Evolutionary conservation across 2,113 vertebrate genomes (phyloP).

Genomic region (Speoplatyrhinus poulsoni): DNA sequence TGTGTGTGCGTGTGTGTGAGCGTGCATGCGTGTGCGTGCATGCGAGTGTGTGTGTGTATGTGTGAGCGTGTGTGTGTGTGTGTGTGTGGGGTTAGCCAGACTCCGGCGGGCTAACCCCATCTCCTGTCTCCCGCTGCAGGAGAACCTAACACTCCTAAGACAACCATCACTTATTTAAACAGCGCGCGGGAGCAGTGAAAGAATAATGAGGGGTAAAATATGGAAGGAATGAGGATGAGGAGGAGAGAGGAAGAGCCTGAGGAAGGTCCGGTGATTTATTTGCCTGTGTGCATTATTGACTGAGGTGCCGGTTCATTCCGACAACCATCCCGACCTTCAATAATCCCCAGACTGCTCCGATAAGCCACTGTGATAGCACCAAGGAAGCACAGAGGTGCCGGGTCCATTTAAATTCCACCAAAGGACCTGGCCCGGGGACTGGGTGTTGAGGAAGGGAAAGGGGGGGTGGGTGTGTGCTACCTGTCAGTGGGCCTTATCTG

Average conservation of each 20-base stretch:
- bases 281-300: conserved; percentile 68
- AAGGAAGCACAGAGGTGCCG: too few relatives aligned
- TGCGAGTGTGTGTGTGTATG: neutral
- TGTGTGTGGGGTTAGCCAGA: too few relatives aligned
- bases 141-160: conserved; percentile 9
- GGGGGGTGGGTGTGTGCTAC: too few relatives aligned
- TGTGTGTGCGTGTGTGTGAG: neutral
- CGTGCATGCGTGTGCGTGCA: conserved; percentile 19
- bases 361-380: too few relatives aligned
- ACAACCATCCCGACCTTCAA: conserved; percentile 41
- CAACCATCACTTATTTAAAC: conserved; percentile 63
- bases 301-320: conserved; percentile 50
- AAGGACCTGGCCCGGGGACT: too few relatives aligned
- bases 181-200: neutral
- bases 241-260: conserved; percentile 30
- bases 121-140: neutral
- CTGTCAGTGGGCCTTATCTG: too few relatives aligned
- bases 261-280: conserved; percentile 49
- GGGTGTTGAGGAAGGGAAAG: too few relatives aligned
- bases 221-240: neutral
- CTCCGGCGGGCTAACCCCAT: neutral
- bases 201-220: neutral
- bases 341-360: conserved; percentile 27
- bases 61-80: neutral
- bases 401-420: too few relatives aligned